These are phyloP conservation scores for Streptopelia turtur DNA, from an alignment of 2,797 vertebrate species.

Conservation along the genomic window DNA sequence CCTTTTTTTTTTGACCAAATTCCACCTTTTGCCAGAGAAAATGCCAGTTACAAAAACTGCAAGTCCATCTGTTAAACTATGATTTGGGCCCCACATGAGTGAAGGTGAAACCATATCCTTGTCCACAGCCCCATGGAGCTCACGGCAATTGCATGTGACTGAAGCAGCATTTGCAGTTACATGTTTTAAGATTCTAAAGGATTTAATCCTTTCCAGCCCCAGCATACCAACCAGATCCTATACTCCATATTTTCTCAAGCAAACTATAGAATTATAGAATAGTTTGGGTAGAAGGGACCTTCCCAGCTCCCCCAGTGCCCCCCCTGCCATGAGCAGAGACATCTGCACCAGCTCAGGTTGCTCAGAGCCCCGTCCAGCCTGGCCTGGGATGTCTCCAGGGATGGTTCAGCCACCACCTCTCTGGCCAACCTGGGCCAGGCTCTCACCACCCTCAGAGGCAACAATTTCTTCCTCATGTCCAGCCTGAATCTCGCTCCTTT, in stretches of 20 bases:
- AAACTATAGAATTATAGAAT: not conserved
- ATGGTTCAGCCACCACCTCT: not conserved
- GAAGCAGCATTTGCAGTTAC: not conserved
- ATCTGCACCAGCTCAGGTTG: accelerated
- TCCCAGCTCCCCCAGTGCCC: accelerated
- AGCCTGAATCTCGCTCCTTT: not conserved
- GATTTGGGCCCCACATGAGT: not conserved
- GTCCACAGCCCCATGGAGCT: not conserved
- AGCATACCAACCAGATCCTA: not conserved
- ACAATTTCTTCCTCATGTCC: not conserved
- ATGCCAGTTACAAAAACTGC: not conserved
- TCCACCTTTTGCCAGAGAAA: not conserved
- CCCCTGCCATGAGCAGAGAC: not conserved
- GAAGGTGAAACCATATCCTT: not conserved
- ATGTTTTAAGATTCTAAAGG: not conserved
- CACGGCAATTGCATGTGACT: not conserved
- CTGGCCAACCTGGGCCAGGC: accelerated
- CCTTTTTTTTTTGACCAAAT: not conserved
- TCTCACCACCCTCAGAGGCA: accelerated
- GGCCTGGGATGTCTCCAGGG: accelerated
- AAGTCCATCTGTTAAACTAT: not conserved
- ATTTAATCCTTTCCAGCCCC: not conserved
- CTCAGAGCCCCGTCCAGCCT: not conserved
- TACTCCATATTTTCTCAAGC: not conserved
- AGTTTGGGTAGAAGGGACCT: not conserved